These are phyloP conservation scores for Dendroctonus valens DNA, from an alignment of 1,140 invertebrate genomes.

Conservation along the genomic window DNA sequence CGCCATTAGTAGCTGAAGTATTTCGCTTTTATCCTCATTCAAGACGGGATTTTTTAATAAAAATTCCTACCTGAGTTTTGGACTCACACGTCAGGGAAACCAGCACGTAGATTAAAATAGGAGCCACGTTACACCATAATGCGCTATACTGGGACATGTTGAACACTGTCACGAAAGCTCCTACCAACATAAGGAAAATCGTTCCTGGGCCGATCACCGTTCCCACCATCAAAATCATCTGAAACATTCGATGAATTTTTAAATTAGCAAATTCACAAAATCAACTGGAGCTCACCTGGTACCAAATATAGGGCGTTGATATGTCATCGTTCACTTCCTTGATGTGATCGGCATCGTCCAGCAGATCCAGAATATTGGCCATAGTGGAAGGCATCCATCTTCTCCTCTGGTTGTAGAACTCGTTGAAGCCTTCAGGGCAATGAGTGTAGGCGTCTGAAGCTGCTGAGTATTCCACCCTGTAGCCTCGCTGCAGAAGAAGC, in stretches of 20 bases:
- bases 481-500: conserved; percentile 80
- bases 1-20: conserved; percentile 66
- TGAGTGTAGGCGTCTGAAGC: conserved; percentile 92
- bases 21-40: not conserved
- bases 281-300: conserved; percentile 61
- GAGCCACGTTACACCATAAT: conserved; percentile 76
- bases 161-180: conserved; percentile 81
- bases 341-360: conserved; percentile 70
- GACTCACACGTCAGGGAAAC: conserved; percentile 75
- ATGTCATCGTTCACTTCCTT: conserved; percentile 83
- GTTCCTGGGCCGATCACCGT: conserved; percentile 81
- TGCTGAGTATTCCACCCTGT: conserved; percentile 86
- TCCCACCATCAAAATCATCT: conserved; percentile 61
- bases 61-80: conserved; percentile 61
- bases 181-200: conserved; percentile 88
- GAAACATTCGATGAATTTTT: conserved; percentile 16
- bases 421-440: conserved; percentile 81
- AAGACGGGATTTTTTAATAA: not conserved
- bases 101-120: conserved; percentile 71
- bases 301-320: conserved; percentile 77
- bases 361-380: conserved; percentile 83
- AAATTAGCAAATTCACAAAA: not conserved
- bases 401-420: conserved; percentile 85
- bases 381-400: conserved; percentile 89
- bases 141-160: conserved; percentile 74